Evolutionary conservation across 2,113 vertebrate species (phyloP), one percentile per base, ranked within the genome.

Genomic region (Morone chrysops): DNA sequence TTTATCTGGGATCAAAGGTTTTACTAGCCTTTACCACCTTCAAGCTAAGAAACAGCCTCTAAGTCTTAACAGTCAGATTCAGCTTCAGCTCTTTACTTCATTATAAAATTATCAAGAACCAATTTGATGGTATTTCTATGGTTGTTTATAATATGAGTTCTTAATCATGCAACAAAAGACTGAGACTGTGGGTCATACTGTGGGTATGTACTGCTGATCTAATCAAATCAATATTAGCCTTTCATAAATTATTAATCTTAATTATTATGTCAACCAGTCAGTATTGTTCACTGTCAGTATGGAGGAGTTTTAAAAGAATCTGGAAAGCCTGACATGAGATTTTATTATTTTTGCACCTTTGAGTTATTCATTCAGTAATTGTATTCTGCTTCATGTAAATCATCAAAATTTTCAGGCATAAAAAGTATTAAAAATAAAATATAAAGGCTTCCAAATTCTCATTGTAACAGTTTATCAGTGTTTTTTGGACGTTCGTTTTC

Each of bases 1-100:
- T 85, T 38, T 74, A 43, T 51, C 12, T 17, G 0, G 9, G 50
- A 80, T 61, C 0, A 74, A 70, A 60, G 16, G 54, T 2, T 79
- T 80, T 51, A 81, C 14, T 17, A 13, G 20, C 16, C 9, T 60
- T 51, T 8, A 25, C 22, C 9, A 43, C 20, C 38, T 1, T 8
- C 6, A 7, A 45, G 53, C 31, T 16, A 6, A 36, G 40, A 48
- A 8, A 18, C 8, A 20, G 45, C 36, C 10, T n/a, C 54, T 0
- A 4, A 45, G 16, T 45, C 51, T 22, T 2, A 38, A 48, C 4
- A 8, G 41, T 5, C 54, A 45, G 14, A 72, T 8, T 38, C 31
- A 31, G 9, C 4, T 12, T 1, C 6, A 16, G 3, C 6, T 51
- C 22, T 18, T 31, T 47, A 47, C 17, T 38, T 20, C 11, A n/a